These are phyloP conservation scores for Aelia acuminata DNA, from an alignment of 2,888 invertebrate genomes.

Conservation along the genomic window DNA sequence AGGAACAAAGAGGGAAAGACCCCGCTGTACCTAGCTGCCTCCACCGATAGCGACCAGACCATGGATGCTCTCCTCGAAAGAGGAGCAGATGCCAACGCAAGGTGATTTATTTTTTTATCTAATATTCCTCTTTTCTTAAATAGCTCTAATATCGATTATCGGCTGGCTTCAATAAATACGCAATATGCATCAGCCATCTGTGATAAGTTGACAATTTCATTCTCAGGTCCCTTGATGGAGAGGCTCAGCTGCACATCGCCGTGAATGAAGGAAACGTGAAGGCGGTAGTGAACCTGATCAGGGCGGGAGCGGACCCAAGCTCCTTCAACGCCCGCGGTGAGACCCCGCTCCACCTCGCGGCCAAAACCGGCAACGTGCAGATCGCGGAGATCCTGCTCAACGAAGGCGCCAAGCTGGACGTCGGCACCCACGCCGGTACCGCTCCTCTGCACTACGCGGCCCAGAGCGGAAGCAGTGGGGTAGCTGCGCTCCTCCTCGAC, in stretches of 20 bases:
- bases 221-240: not conserved
- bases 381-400: not conserved
- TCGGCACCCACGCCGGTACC: slow-evolving; percentile 13
- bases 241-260: slow-evolving; percentile 51
- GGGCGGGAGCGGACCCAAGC: slow-evolving; percentile 29
- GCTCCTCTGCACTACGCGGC: slow-evolving; percentile 43
- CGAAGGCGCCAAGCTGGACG: slow-evolving; percentile 27
- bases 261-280: not conserved
- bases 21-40: slow-evolving; percentile 49
- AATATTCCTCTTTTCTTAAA: no score
- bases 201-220: no score
- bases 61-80: slow-evolving; percentile 27
- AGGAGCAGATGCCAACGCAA: slow-evolving; percentile 39
- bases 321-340: slow-evolving; percentile 42
- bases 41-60: not conserved
- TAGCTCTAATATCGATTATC: no score
- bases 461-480: not conserved
- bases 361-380: not conserved
- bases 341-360: slow-evolving; percentile 36
- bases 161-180: no score
- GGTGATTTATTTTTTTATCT: no score
- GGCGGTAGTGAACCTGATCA: slow-evolving; percentile 15
- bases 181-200: no score
- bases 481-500: slow-evolving; percentile 9
- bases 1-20: slow-evolving; percentile 39